Evolutionary conservation across 2,888 invertebrate species (phyloP).

Genomic region (Ommatoiulus sabulosus): DNA sequence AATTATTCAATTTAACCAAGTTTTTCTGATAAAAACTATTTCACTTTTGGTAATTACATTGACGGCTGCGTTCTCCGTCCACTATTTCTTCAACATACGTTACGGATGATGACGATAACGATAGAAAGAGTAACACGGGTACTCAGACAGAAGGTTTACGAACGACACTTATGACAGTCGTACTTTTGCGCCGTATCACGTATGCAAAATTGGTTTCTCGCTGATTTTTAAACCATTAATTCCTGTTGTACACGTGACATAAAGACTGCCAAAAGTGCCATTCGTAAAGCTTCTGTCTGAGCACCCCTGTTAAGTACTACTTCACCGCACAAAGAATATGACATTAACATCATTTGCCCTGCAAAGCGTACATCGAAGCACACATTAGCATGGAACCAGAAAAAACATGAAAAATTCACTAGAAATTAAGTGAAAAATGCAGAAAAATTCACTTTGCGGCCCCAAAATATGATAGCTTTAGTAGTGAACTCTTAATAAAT

Average conservation of each 20-base stretch:
- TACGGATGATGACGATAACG: not conserved
- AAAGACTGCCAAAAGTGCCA: too few relatives aligned
- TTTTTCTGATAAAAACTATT: not conserved
- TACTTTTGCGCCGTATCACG: too few relatives aligned
- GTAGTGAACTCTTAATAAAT: conserved; percentile 7
- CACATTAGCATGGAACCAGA: not conserved
- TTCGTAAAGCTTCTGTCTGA: too few relatives aligned
- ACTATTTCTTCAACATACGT: not conserved
- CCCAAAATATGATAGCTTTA: conserved; percentile 34
- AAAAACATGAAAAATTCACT: too few relatives aligned
- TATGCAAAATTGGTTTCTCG: too few relatives aligned
- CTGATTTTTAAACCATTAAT: too few relatives aligned
- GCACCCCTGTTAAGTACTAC: too few relatives aligned
- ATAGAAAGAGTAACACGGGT: not conserved
- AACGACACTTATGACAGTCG: too few relatives aligned
- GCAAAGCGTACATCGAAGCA: conserved; percentile 6
- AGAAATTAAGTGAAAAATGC: too few relatives aligned
- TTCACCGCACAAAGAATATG: not conserved
- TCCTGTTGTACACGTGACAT: too few relatives aligned
- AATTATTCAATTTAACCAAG: not conserved
- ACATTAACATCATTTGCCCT: too few relatives aligned
- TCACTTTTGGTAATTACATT: not conserved
- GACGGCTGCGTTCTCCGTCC: not conserved
- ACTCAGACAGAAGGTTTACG: too few relatives aligned
- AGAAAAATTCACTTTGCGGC: not conserved